These are phyloP conservation scores for Macquaria ambigua DNA, from an alignment of 2,113 vertebrate genomes.

Conservation along the genomic window DNA sequence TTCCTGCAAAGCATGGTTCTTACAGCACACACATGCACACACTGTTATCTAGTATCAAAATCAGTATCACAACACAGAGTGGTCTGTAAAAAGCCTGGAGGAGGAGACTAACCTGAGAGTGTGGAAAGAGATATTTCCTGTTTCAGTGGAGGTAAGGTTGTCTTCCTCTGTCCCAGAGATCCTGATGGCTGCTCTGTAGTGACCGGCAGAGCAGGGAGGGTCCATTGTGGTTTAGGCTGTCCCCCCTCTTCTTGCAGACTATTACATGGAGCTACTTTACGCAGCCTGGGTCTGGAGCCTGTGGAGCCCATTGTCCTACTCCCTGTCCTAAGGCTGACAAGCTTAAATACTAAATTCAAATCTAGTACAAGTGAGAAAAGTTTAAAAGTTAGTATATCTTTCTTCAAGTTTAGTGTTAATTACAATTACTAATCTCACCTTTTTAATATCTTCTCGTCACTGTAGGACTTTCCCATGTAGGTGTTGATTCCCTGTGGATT, in stretches of 20 bases:
- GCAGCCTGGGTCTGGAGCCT: conserved; percentile 72
- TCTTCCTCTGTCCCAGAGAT: conserved; percentile 54
- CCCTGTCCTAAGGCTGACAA: too few species aligned
- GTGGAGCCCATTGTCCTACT: conserved; percentile 73
- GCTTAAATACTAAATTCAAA: background rate
- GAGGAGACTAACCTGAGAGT: conserved; percentile 71
- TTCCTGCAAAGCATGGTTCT: conserved; percentile 55
- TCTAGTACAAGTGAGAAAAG: background rate
- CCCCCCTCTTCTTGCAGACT: conserved; percentile 37
- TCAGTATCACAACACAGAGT: background rate
- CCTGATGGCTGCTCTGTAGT: conserved; percentile 40
- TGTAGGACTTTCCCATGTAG: background rate
- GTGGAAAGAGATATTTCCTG: conserved; percentile 60
- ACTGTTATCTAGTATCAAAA: background rate
- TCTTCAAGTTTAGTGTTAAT: background rate
- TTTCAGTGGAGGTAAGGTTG: conserved; percentile 68
- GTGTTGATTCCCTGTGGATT: background rate
- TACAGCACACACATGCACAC: conserved; percentile 42
- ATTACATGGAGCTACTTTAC: conserved; percentile 72
- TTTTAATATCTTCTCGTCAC: background rate
- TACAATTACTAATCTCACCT: conserved; percentile 17
- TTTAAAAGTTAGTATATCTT: background rate
- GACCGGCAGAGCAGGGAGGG: conserved; percentile 52
- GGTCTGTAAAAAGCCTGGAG: background rate
- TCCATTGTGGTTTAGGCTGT: conserved; percentile 57